Evolutionary conservation across 1,140 invertebrate species (phyloP).

Genomic region (Yoshiicerus persimilis): DNA sequence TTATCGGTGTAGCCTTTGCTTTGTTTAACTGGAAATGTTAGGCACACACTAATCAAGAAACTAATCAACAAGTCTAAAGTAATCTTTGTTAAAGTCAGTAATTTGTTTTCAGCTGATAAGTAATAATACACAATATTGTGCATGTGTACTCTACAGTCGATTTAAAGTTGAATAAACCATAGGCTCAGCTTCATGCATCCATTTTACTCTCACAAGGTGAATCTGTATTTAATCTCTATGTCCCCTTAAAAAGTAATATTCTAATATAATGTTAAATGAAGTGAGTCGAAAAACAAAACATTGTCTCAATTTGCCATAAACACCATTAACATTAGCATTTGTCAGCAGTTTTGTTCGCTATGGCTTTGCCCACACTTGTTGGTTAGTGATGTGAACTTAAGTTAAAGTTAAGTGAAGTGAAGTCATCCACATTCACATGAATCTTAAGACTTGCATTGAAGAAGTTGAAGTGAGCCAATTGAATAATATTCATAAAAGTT

Average conservation of each 20-base stretch:
- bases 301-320: conserved; percentile 18
- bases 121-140: neutral
- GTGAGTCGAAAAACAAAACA: neutral
- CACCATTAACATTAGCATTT: conserved; percentile 17
- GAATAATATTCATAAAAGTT: neutral
- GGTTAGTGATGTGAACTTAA: neutral
- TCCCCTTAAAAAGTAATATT: neutral
- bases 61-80: conserved; percentile 13
- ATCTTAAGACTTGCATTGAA: neutral
- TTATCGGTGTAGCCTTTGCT: neutral
- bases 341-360: neutral
- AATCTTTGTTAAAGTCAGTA: conserved; percentile 4
- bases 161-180: neutral
- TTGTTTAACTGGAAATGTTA: neutral
- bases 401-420: neutral
- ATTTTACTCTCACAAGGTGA: neutral
- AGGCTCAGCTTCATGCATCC: neutral
- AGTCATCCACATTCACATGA: neutral
- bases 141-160: neutral
- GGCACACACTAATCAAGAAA: neutral
- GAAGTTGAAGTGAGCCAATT: conserved; percentile 14
- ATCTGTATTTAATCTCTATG: neutral
- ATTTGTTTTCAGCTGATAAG: neutral
- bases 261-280: neutral
- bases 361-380: neutral